These are phyloP conservation scores for Vesta saturnalis DNA, from an alignment of 2,888 invertebrate species.

Conservation along the genomic window DNA sequence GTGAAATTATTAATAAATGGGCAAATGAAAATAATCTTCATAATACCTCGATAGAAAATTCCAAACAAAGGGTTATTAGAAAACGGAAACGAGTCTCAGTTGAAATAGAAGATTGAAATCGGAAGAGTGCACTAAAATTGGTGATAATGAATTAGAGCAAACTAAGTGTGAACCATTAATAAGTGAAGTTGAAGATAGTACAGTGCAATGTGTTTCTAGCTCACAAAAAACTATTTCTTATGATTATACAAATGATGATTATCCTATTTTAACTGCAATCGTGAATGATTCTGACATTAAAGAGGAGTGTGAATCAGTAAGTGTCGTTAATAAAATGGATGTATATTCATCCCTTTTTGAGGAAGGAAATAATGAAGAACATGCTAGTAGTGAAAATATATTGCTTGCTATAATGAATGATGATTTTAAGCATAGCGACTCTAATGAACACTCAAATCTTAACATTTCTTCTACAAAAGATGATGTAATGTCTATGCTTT, in stretches of 20 bases:
- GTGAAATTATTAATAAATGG: not conserved
- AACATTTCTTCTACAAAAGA: not conserved
- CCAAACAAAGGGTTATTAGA: not conserved
- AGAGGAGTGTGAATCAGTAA: not conserved
- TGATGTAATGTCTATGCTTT: not conserved
- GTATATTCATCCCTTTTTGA: not conserved
- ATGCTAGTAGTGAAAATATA: not conserved
- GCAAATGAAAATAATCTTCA: not conserved
- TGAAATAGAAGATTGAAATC: not conserved
- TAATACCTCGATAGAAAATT: not conserved
- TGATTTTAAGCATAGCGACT: not conserved
- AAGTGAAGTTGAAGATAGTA: not conserved
- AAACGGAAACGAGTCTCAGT: not conserved
- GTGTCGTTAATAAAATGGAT: not conserved
- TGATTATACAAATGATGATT: conserved; percentile 10
- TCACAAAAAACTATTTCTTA: conserved; percentile 17
- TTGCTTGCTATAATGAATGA: not conserved
- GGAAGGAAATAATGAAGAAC: not conserved
- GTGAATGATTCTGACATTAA: not conserved
- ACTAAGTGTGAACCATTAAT: not conserved
- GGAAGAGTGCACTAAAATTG: too few relatives aligned
- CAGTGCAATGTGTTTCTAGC: not conserved
- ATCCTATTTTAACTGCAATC: conserved; percentile 9
- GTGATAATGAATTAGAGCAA: not conserved
- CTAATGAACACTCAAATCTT: not conserved